Evolutionary conservation across 1,140 invertebrate genomes (phyloP).

Genomic region (Nebria ingens): DNA sequence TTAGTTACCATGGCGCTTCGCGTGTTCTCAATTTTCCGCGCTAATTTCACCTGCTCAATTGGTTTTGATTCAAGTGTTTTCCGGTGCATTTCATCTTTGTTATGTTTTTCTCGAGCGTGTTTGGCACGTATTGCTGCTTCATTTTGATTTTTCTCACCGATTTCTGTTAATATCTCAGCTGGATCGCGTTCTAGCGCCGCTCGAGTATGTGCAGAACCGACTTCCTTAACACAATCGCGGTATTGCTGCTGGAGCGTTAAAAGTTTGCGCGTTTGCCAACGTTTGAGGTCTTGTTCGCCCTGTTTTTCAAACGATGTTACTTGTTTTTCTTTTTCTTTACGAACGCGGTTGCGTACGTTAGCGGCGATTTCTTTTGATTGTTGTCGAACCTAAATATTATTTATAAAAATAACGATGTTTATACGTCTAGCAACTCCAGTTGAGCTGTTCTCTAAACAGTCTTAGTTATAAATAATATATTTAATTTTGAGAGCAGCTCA

Average conservation of each 20-base stretch:
- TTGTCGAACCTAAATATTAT: conserved; percentile 41
- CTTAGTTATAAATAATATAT: conserved; percentile 14
- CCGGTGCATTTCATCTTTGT: conserved; percentile 23
- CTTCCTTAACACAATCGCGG: conserved; percentile 38
- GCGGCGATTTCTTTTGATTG: conserved; percentile 43
- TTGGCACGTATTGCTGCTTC: conserved; percentile 34
- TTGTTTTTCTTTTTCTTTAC: conserved; percentile 34
- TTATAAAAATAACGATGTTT: conserved; percentile 6
- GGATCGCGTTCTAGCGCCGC: conserved; percentile 31
- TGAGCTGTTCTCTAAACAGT: conserved; percentile 8
- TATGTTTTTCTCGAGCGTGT: conserved; percentile 31
- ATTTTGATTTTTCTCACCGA: conserved; percentile 29
- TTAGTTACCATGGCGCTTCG: conserved; percentile 34
- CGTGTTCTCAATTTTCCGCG: conserved; percentile 38
- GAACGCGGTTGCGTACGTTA: conserved; percentile 36
- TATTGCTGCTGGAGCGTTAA: conserved; percentile 39
- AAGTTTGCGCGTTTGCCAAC: conserved; percentile 36
- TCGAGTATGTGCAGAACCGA: conserved; percentile 37
- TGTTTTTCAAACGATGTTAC: conserved; percentile 35
- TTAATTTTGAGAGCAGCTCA: no score
- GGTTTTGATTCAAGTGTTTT: conserved; percentile 21
- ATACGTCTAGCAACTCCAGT: neutral
- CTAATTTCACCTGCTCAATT: conserved; percentile 32
- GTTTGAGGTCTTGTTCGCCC: conserved; percentile 31
- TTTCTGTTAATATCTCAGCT: conserved; percentile 26